These are phyloP conservation scores for Echinarachnius parma DNA, from an alignment of 53 echinoderm and acorn worm species.

Conservation along the genomic window DNA sequence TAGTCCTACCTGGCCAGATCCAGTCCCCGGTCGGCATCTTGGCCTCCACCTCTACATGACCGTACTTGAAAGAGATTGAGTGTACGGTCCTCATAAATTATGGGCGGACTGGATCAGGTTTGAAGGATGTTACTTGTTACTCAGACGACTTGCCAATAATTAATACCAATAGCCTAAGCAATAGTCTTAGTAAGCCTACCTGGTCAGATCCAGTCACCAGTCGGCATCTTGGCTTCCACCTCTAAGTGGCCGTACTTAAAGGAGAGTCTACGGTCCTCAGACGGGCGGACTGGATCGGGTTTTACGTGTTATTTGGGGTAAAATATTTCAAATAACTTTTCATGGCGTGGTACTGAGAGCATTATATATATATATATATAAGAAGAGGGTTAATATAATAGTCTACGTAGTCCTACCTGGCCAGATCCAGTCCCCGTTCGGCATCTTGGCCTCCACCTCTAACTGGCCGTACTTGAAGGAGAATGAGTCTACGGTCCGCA, in stretches of 20 bases:
- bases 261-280: constrained; percentile 65
- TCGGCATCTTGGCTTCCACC: constrained; percentile 73
- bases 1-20: constrained; percentile 78
- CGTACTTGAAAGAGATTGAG: constrained; percentile 83
- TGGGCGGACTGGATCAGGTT: no score
- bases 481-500: no score
- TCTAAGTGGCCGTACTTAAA: constrained; percentile 74
- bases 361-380: no score
- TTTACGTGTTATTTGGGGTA: constrained; percentile 38
- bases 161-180: no score
- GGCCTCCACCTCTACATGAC: constrained; percentile 74
- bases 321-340: no score
- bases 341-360: no score
- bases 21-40: constrained; percentile 83
- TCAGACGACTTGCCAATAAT: no score
- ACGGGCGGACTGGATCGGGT: constrained; percentile 79
- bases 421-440: constrained; percentile 33
- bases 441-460: neutral
- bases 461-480: constrained; percentile 27
- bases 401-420: constrained; percentile 64
- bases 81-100: no score
- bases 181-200: constrained; percentile 49
- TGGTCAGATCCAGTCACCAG: constrained; percentile 82
- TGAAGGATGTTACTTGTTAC: no score
- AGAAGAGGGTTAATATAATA: no score